These are phyloP conservation scores for Craterocephalus amniculus DNA, from an alignment of 2,797 vertebrate species.

Conservation along the genomic window DNA sequence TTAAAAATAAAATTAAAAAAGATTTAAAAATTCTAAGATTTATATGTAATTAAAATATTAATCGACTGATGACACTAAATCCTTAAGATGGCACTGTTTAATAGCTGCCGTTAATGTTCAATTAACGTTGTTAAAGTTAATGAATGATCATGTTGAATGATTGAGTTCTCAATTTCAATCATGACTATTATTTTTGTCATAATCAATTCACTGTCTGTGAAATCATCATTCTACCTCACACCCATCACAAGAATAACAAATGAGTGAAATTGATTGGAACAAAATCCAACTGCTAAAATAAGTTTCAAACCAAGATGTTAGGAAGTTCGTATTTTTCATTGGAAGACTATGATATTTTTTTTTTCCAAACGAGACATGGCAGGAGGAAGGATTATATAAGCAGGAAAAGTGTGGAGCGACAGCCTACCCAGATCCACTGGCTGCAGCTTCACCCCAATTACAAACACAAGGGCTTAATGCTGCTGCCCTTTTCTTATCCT, in stretches of 20 bases:
- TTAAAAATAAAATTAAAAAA: too few species aligned
- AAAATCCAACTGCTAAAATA: slow-evolving; percentile 32
- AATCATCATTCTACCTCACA: too few species aligned
- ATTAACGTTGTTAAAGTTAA: too few species aligned
- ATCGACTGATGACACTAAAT: too few species aligned
- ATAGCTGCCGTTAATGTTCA: too few species aligned
- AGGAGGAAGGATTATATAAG: slow-evolving; percentile 44
- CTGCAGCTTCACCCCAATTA: slow-evolving; percentile 67
- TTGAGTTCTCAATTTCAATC: too few species aligned
- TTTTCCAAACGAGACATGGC: slow-evolving; percentile 51
- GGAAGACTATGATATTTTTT: slow-evolving; percentile 19
- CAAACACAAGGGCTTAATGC: slow-evolving; percentile 65
- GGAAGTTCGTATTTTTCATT: slow-evolving; percentile 38
- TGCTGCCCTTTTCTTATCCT: slow-evolving; percentile 57
- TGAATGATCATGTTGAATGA: too few species aligned
- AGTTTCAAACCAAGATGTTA: slow-evolving; percentile 25
- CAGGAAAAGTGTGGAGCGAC: slow-evolving; percentile 41
- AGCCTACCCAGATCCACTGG: slow-evolving; percentile 48
- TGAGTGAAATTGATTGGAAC: slow-evolving; percentile 45
- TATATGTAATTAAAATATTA: too few species aligned
- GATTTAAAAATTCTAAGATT: too few species aligned
- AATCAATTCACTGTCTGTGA: too few species aligned
- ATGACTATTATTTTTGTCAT: too few species aligned
- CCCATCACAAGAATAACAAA: slow-evolving; percentile 39
- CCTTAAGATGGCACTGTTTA: too few species aligned